Conservation (phyloP, 2,797 vertebrate species). For the Busarellus nigricollis region DNA sequence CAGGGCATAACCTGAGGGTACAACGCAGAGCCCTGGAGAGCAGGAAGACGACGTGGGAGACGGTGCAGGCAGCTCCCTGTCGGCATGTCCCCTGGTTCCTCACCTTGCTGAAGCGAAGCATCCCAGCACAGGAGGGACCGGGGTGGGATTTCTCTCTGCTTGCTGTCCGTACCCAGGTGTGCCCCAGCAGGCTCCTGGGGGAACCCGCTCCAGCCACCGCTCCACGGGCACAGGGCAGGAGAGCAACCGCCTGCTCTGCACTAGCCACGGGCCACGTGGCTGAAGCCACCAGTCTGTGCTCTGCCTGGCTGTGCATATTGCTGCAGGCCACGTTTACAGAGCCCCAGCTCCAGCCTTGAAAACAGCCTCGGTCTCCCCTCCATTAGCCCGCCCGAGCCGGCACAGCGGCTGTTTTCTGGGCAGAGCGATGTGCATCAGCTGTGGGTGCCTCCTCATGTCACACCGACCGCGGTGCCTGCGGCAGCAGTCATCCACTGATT, state of each 20-base stretch:
- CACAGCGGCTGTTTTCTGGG: background rate
- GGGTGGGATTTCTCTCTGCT: background rate
- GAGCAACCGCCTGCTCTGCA: background rate
- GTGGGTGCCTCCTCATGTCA: background rate
- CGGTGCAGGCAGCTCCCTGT: background rate
- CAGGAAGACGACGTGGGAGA: background rate
- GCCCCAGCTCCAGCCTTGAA: background rate
- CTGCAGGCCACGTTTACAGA: background rate
- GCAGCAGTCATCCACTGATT: background rate
- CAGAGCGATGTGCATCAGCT: background rate
- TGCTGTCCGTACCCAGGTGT: background rate
- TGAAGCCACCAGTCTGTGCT: background rate
- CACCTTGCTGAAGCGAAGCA: background rate
- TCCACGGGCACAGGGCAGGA: background rate
- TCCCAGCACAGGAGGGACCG: too few species aligned
- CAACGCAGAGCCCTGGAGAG: background rate
- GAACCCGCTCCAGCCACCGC: background rate
- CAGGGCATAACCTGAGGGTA: background rate
- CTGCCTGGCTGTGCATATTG: background rate
- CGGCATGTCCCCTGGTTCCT: background rate
- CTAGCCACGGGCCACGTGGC: background rate
- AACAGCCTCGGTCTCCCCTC: rapidly evolving
- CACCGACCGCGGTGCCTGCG: rapidly evolving
- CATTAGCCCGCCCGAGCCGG: background rate
- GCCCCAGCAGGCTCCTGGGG: background rate